Conservation (phyloP, 2,113 vertebrate genomes). For the Tupaia chinensis region DNA sequence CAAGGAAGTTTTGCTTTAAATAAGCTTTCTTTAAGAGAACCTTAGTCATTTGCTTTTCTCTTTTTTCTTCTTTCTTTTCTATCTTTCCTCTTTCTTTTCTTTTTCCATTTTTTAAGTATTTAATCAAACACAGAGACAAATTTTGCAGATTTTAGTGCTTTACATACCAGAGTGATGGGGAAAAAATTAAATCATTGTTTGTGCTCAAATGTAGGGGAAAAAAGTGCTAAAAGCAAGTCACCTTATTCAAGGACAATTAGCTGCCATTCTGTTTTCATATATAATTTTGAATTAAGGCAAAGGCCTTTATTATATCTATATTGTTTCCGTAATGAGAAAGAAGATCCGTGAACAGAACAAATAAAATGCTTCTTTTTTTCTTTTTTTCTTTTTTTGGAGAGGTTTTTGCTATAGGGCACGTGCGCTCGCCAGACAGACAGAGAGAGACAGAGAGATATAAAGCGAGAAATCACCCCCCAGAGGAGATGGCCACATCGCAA, state of each 20-base stretch:
- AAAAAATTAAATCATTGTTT: background rate
- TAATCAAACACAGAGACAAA: background rate
- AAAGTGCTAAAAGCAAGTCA: background rate
- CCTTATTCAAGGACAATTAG: slow-evolving; percentile 17
- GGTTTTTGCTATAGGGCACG: no score
- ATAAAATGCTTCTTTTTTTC: background rate
- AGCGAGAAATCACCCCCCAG: no score
- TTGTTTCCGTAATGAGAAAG: slow-evolving; percentile 68
- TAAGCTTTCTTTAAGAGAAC: background rate
- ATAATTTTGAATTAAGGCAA: slow-evolving; percentile 53
- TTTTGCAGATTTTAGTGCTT: background rate
- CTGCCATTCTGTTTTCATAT: slow-evolving; percentile 51
- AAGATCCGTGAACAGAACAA: slow-evolving; percentile 29
- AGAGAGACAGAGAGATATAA: no score
- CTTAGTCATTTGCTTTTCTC: background rate
- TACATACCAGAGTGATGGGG: background rate
- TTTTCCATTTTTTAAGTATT: background rate
- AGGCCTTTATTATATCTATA: slow-evolving; percentile 58
- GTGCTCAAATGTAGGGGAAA: background rate
- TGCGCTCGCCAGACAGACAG: no score
- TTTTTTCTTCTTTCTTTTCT: background rate
- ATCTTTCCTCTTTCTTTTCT: background rate
- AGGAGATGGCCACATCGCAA: no score
- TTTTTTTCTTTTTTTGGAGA: background rate
- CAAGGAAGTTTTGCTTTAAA: slow-evolving; percentile 35